Conservation (phyloP, 2,797 vertebrate genomes). For the Balearica regulorum region DNA sequence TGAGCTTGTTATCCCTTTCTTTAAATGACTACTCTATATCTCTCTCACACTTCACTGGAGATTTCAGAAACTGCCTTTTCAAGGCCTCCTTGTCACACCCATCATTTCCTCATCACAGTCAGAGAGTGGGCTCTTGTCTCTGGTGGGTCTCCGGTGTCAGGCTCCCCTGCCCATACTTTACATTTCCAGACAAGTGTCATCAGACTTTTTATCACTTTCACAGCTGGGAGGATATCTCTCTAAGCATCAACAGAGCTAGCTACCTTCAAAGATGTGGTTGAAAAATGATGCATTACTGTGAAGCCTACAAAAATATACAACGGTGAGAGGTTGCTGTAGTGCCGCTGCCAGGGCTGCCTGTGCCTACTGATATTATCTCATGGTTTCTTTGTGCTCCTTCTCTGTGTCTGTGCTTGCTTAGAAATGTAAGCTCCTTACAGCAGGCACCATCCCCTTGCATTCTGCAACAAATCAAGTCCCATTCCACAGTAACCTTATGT, state of each 20-base stretch:
- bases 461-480: neutral
- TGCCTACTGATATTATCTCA: neutral
- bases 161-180: neutral
- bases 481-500: neutral
- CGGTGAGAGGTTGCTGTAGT: neutral
- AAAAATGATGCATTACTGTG: neutral
- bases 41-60: neutral
- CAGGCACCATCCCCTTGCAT: neutral
- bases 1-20: conserved; percentile 13
- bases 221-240: neutral
- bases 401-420: neutral
- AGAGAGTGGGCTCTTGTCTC: neutral
- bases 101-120: neutral
- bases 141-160: neutral
- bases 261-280: neutral
- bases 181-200: neutral
- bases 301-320: neutral
- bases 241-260: neutral
- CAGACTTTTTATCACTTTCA: neutral
- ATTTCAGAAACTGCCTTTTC: conserved; percentile 24
- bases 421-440: neutral
- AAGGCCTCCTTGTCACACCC: neutral
- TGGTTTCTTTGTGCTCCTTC: neutral
- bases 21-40: neutral
- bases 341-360: neutral